A percentile compares a stretch with the other conserved stretches of the same genome.
phyloP scores from a whole-genome alignment of 2,888 invertebrate genomes.

The Phaedon cochleariae region DNA sequence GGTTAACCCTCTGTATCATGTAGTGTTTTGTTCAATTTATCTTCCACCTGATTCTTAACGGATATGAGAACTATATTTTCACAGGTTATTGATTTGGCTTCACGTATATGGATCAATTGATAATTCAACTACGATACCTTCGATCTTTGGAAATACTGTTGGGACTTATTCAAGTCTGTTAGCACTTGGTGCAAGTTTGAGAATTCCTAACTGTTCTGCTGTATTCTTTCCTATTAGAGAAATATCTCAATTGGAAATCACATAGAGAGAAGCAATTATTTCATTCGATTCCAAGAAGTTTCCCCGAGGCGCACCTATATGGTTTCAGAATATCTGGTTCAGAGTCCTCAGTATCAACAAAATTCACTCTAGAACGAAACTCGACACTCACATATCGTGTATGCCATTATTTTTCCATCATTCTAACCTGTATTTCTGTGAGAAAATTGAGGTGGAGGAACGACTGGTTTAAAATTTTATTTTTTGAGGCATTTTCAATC shows the following conservation, averaged over 20 bases:
- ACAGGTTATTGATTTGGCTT: conserved; percentile 4
- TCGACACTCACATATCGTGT: no score
- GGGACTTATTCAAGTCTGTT: conserved; percentile 17
- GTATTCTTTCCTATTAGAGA: conserved; percentile 39
- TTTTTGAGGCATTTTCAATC: no score
- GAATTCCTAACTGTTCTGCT: conserved; percentile 36
- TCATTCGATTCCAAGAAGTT: conserved; percentile 13
- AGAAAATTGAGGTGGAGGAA: no score
- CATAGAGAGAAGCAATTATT: conserved; percentile 32
- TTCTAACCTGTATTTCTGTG: no score
- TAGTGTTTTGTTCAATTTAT: conserved; percentile 30
- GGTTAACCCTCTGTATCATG: conserved; percentile 50
- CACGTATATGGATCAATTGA: conserved; percentile 26
- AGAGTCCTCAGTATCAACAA: no score
- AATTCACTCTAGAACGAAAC: no score
- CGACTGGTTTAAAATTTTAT: no score
- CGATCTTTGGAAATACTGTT: no score
- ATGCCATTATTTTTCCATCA: no score
- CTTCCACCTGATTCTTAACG: no score
- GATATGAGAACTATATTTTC: no score
- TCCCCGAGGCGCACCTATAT: conserved; percentile 24
- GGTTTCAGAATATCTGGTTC: conserved; percentile 29
- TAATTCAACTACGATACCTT: conserved; percentile 32
- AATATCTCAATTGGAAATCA: conserved; percentile 31
- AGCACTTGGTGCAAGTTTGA: conserved; percentile 36